A percentile compares a stretch with the other conserved stretches of the same genome.
Evolutionary conservation across 1,140 invertebrate species (phyloP).

Genomic region (Monomorium pharaonis): DNA sequence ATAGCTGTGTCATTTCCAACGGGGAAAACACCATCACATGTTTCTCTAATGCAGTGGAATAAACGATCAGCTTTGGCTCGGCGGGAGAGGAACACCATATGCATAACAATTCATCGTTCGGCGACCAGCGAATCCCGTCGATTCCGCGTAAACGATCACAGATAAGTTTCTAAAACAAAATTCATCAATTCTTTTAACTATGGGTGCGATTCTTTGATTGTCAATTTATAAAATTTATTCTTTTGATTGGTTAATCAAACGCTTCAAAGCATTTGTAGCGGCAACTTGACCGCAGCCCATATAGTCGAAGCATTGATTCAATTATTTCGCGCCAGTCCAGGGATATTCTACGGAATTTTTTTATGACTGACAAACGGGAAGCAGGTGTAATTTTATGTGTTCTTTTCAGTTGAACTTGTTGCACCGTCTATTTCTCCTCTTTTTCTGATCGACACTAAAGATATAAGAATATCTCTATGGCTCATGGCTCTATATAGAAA

Average conservation of each 20-base stretch:
- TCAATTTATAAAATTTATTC: no score
- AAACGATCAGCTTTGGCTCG: conserved; percentile 80
- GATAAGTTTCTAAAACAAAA: conserved; percentile 82
- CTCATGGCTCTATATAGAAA: not conserved
- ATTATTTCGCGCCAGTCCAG: not conserved
- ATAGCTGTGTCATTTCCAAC: not conserved
- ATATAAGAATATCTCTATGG: no score
- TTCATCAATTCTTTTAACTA: not conserved
- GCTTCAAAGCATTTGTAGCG: no score
- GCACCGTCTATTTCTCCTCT: not conserved
- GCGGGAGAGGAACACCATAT: conserved; percentile 82
- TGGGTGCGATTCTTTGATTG: no score
- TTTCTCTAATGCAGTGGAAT: conserved; percentile 78
- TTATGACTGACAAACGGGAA: not conserved
- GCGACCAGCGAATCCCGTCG: conserved; percentile 82
- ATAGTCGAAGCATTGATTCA: no score
- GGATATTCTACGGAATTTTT: not conserved
- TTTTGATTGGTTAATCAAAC: no score
- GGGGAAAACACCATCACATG: conserved; percentile 78
- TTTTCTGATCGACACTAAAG: no score
- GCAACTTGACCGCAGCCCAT: no score
- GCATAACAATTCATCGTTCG: conserved; percentile 80
- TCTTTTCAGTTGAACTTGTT: not conserved
- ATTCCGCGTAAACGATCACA: conserved; percentile 79
- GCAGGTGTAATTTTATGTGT: not conserved